Evolutionary conservation across 2,888 invertebrate species (phyloP), one percentile per base, ranked within the genome.

Genomic region (Lasiommata megera): DNA sequence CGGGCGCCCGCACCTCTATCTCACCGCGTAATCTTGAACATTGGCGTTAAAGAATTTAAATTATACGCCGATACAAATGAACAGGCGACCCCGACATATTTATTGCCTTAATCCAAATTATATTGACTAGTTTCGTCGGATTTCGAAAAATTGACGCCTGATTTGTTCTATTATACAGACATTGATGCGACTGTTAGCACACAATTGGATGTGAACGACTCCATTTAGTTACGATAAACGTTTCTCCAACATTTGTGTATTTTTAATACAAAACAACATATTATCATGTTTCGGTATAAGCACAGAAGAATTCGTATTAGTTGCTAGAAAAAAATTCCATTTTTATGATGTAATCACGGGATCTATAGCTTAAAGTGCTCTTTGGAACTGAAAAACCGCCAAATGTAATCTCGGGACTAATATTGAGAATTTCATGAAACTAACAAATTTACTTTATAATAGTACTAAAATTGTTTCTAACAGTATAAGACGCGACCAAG

Each of bases 1-100:
- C 85, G 87, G 86, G 89, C 89, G 88, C 89, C 83, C 84, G 82
- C 79, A 76, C 77, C 84, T 81, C 82, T 90, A 89, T 90, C 89
- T 80, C 80, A 67, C 80, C 84, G 84, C 82, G 84, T 89, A 89
- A 90, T 90, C 90, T 90, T 87, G 83, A 89, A 89, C 90, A 90
- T 89, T 89, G 89, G 90, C 90, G 90, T 89, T 89, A 90, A 90
- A 90, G 89, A 89, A 89, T 89, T 90, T 90, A 90, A 90, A 89
- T 90, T 90, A 89, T 90, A 88, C 80, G 77, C 84, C 77, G 89
- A 88, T 89, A 90, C 90, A 90, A 90, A 90, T 89, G 88, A 88
- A 89, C 88, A 82, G 77, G 81, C 84, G 77, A 87, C 82, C 80
- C 73, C 78, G 78, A 69, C 82, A 87, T 88, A 88, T 89, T 89